Base-by-base conservation (phyloP, 2,888 invertebrate genomes). In the Beris morrisii region DNA sequence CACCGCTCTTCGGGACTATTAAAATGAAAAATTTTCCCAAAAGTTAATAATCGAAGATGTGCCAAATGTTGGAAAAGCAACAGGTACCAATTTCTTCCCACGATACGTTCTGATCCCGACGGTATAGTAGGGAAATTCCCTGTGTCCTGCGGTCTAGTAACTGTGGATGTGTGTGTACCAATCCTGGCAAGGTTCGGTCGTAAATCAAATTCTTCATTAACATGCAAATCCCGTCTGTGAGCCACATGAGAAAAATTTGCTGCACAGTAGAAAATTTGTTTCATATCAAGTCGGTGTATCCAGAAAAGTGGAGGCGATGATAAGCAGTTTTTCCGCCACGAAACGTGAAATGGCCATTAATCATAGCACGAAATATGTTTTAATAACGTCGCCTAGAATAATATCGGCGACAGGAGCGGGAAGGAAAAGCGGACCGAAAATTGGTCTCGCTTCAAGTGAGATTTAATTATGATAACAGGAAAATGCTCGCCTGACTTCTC, bases 381-480 rank as follows among this genome's bases (percentile, higher is more conserved):
- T 67, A 67, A 67, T 67, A 67, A 61, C 65, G 61, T 65, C 59
- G 38, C 65, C 58, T 61, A 9, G 56, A 67, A 52, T 45, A 67
- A 58, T 15, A 53, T 45, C 43, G 28, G 64, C 44, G 54, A 64
- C 56, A 64, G 32, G 54, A 63, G 48, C 12, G 45, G 22, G 22
- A 22, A 46, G 12, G 15, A n/a, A 43, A 58, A 46, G 28, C 58
- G 31, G 43, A 48, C 13, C 22, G 43, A 64, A 64, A 64, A 53
- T 64, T 64, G 64, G 54, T 58, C 54, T 52, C 56, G 64, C 64
- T 64, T 67, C 58, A 48, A 67, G 59, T 64, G 53, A 67, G 67
- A 67, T 67, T 67, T 67, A 67, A 67, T 67, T 67, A 67, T 67
- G 67, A 67, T 67, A 67, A 67, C 64, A 67, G 64, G 45, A 64